Evolutionary conservation across 2,888 invertebrate species (phyloP), one percentile per base, ranked within the genome.

Genomic region (Sphaerolaimus hirsutus): DNA sequence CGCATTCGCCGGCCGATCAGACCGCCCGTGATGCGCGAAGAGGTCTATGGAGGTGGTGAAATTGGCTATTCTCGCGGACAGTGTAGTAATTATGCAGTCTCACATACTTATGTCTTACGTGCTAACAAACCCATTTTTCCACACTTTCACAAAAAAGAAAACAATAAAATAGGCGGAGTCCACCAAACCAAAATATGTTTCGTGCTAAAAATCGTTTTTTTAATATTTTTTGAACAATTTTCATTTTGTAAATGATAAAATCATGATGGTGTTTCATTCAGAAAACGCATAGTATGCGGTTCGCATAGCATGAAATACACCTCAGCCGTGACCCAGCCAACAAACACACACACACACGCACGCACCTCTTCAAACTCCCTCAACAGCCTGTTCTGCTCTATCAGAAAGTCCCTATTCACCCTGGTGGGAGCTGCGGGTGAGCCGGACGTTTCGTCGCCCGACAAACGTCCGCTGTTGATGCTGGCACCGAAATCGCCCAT

Each of bases 311-410:
- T n/a, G 32, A 10, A 12, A 17, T 32, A 32, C 32, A 32, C 12
- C 17, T 17, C 10, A 17, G 32, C 32, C 32, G 12, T 32, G 10
- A 32, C 10, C 32, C 17, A 10, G 12, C 10, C 17, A 32, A 12
- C 12, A 32, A 17, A n/a, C n/a, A n/a, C n/a, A n/a, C n/a, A 21
- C 19, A 14, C 41, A 7, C 12, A 10, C n/a, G 7, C 7, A 42
- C 44, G 4, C 2, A 44, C 44, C 36, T 41, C 46, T 25, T 41
- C 46, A 27, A 41, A 46, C 32, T 41, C 46, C 7, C 32, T 25
- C 41, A 46, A 22, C 38, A 46, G 4, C 21, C 26, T 41, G 35
- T 46, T 41, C 32, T 46, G 46, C 19, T 29, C 22, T 19, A 12
- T 7, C 24, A 46, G 19, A 19, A 26, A 46, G 29, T 41, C 35